Conservation (phyloP, 2,113 vertebrate genomes). For the Megalops atlanticus region DNA sequence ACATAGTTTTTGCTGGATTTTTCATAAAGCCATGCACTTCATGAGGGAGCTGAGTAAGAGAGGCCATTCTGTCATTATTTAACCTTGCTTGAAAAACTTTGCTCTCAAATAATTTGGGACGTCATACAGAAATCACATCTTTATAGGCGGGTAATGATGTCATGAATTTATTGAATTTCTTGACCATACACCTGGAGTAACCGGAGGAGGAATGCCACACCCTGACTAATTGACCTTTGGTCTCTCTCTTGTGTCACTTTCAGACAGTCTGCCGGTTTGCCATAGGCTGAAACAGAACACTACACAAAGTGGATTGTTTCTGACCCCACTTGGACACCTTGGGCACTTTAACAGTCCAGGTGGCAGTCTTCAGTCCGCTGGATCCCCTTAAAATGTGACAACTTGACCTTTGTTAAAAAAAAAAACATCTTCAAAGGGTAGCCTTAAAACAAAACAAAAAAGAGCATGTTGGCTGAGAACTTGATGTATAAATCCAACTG, state of each 20-base stretch:
- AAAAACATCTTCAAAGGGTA: background rate
- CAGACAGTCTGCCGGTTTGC: background rate
- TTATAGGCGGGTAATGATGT: background rate
- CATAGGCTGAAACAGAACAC: constrained; percentile 10
- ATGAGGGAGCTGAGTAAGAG: background rate
- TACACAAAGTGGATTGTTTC: background rate
- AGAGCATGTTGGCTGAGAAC: background rate
- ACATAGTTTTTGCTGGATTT: background rate
- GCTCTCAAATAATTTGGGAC: background rate
- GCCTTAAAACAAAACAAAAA: background rate
- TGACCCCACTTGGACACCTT: background rate
- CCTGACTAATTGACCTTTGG: background rate
- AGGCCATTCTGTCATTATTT: background rate
- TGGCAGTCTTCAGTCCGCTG: background rate
- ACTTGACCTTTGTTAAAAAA: background rate
- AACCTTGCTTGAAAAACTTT: background rate
- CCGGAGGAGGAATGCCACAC: constrained; percentile 14
- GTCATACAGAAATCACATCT: background rate
- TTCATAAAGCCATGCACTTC: background rate
- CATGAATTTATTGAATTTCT: background rate
- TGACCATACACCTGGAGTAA: constrained; percentile 4
- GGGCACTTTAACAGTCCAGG: constrained; percentile 1
- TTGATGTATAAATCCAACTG: background rate
- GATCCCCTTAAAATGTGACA: background rate
- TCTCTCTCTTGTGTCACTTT: constrained; percentile 15